Conservation (phyloP, 2,888 invertebrate species). For the Parthenolecanium corni region DNA sequence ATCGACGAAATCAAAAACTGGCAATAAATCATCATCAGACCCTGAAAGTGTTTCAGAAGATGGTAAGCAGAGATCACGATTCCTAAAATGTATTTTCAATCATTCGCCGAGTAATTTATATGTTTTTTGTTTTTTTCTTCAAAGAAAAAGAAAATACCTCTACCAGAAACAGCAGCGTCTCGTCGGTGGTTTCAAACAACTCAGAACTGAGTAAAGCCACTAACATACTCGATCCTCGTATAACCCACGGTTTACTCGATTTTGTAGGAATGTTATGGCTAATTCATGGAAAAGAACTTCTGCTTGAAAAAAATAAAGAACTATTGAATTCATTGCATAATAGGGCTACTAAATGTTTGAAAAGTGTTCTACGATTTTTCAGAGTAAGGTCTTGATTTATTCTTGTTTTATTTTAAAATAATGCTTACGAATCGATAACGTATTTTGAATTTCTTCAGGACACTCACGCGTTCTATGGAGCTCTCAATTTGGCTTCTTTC, state of each 20-base stretch:
- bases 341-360: conserved; percentile 27
- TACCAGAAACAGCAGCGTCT: background rate
- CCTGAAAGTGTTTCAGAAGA: conserved; percentile 5
- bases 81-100: background rate
- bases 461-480: conserved; percentile 32
- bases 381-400: conserved; percentile 30
- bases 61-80: background rate
- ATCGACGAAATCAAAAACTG: background rate
- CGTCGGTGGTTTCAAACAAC: background rate
- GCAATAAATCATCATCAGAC: background rate
- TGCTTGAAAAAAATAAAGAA: conserved; percentile 22
- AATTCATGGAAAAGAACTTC: conserved; percentile 29
- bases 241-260: conserved; percentile 30
- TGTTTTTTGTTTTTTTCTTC: background rate
- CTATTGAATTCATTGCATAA: conserved; percentile 28
- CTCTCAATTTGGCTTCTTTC: conserved; percentile 33
- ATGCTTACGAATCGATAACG: no score
- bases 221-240: conserved; percentile 4
- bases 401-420: no score
- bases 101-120: background rate
- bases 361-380: conserved; percentile 32
- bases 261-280: conserved; percentile 33
- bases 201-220: background rate
- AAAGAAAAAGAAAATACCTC: background rate
- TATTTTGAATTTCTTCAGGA: no score